Percentiles rank a stretch among this genome's conserved stretches.
Evolutionary conservation across 2,888 invertebrate species (phyloP).

Genomic region (Penaeus monodon): DNA sequence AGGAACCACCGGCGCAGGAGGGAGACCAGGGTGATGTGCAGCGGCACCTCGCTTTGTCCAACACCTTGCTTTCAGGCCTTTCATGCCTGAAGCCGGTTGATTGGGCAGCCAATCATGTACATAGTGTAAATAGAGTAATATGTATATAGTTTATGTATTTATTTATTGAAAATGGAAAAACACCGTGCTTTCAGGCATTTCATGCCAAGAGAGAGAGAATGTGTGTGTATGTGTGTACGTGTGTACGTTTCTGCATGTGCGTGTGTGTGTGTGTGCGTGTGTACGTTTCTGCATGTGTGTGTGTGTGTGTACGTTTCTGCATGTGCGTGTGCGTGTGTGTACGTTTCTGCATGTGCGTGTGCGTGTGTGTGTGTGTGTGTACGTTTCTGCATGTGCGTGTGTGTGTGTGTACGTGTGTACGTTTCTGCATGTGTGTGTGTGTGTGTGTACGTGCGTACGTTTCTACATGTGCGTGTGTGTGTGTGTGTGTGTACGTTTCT

Average conservation of each 20-base stretch:
- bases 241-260: background rate
- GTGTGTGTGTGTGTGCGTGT: constrained; percentile 4
- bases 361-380: background rate
- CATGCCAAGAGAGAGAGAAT: too few relatives aligned
- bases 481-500: background rate
- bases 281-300: background rate
- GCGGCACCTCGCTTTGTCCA: too few relatives aligned
- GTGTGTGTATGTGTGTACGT: background rate
- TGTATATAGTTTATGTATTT: too few relatives aligned
- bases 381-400: background rate
- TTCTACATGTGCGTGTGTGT: too few relatives aligned
- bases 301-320: background rate
- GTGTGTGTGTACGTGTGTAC: background rate
- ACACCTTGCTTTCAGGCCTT: too few relatives aligned
- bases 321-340: background rate
- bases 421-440: background rate
- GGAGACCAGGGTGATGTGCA: too few relatives aligned
- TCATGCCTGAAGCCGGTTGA: too few relatives aligned
- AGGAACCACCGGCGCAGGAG: too few relatives aligned
- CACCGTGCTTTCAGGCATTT: too few relatives aligned
- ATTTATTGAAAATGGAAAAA: too few relatives aligned
- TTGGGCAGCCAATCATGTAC: too few relatives aligned
- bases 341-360: background rate
- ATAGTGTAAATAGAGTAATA: too few relatives aligned
- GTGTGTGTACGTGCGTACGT: background rate